Evolutionary conservation across 2,113 vertebrate species (phyloP).

Genomic region (Tyto alba): DNA sequence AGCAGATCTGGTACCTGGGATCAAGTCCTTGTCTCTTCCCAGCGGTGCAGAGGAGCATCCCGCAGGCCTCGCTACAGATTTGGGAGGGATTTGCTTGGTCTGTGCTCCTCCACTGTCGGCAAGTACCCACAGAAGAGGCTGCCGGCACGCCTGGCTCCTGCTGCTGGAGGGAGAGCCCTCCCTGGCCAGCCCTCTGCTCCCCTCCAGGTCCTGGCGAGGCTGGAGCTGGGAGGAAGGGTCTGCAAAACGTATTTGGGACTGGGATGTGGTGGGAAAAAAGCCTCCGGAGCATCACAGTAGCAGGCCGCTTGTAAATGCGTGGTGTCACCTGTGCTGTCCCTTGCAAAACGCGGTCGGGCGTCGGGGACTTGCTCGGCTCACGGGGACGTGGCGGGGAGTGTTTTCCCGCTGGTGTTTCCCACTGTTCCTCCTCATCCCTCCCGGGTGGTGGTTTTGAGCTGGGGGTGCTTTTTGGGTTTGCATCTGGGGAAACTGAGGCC

Average conservation of each 20-base stretch:
- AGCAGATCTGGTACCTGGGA: background rate
- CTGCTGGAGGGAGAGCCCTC: background rate
- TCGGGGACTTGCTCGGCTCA: rapidly evolving
- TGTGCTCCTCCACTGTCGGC: rapidly evolving
- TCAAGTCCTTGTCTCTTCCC: background rate
- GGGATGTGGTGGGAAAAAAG: background rate
- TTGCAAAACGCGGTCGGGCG: rapidly evolving
- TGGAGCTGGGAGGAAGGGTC: background rate
- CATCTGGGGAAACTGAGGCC: background rate
- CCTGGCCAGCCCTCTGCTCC: background rate
- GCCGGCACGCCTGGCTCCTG: background rate
- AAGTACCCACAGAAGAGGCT: rapidly evolving
- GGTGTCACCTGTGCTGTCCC: background rate
- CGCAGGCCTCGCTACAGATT: rapidly evolving
- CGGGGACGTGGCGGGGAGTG: rapidly evolving
- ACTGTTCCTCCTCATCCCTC: background rate
- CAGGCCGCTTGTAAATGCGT: rapidly evolving
- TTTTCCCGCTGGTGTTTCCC: background rate
- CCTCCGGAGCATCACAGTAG: rapidly evolving
- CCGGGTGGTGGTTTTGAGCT: background rate
- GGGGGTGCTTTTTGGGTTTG: background rate
- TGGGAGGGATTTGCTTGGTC: background rate
- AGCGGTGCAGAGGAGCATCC: background rate
- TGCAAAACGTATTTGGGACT: background rate
- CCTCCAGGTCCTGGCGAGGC: rapidly evolving